phyloP scores from a whole-genome alignment of 2,888 invertebrate genomes.

The Agrotis puta region DNA sequence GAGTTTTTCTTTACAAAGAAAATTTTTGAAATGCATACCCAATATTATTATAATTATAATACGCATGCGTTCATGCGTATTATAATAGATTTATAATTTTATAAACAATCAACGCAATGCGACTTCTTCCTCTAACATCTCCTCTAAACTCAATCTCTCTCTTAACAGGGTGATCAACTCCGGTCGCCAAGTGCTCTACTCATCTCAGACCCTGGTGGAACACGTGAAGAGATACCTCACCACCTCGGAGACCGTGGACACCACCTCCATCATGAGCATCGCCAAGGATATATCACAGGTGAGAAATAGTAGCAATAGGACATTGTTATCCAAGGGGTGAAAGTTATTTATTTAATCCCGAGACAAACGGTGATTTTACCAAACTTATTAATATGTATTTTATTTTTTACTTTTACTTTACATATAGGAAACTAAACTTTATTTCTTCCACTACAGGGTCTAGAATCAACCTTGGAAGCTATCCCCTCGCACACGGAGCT shows the following conservation, averaged over 20 bases:
- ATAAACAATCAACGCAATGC: too few species aligned
- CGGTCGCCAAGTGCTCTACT: slow-evolving; percentile 95
- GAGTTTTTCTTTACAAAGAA: too few species aligned
- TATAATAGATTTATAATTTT: too few species aligned
- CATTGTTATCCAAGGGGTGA: too few species aligned
- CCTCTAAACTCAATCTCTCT: background rate
- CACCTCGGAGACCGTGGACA: slow-evolving; percentile 91
- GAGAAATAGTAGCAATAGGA: background rate
- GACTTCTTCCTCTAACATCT: background rate
- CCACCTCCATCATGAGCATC: slow-evolving; percentile 93
- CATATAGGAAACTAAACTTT: background rate
- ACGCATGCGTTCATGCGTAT: too few species aligned
- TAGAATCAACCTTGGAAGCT: slow-evolving; percentile 93
- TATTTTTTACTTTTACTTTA: too few species aligned
- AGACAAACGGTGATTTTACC: too few species aligned
- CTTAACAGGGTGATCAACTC: slow-evolving; percentile 91
- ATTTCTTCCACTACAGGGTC: slow-evolving; percentile 81
- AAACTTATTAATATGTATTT: too few species aligned
- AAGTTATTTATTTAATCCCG: too few species aligned
- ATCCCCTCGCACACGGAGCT: slow-evolving; percentile 98
- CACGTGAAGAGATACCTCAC: slow-evolving; percentile 95
- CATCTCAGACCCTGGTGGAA: slow-evolving; percentile 94
- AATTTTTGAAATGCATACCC: too few species aligned
- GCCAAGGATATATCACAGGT: slow-evolving; percentile 93
- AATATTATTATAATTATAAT: too few species aligned